A percentile compares a stretch with the other conserved stretches of the same genome.
These are phyloP conservation scores for Ptilorrhoa leucosticta DNA, from an alignment of 2,113 vertebrate genomes.

Conservation along the genomic window DNA sequence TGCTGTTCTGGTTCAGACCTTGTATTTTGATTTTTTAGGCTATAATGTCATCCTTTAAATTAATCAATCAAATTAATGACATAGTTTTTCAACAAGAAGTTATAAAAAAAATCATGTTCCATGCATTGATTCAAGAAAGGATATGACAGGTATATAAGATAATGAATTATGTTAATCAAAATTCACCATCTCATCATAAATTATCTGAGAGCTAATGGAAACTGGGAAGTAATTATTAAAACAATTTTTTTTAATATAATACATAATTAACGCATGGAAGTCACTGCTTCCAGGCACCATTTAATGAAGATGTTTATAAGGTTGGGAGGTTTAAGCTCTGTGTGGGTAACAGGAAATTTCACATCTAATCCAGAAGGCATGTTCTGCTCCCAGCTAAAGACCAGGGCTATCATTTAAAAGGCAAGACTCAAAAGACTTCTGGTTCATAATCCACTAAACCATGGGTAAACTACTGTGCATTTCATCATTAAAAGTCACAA, in stretches of 20 bases:
- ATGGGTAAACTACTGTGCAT: background rate
- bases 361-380: background rate
- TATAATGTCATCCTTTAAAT: background rate
- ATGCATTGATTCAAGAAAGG: background rate
- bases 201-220: slow-evolving; percentile 32
- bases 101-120: background rate
- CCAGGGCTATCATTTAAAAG: background rate
- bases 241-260: slow-evolving; percentile 12
- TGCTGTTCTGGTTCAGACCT: background rate
- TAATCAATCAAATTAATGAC: background rate
- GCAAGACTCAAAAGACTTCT: background rate
- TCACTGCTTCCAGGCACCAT: slow-evolving; percentile 31
- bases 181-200: background rate
- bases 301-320: slow-evolving; percentile 45
- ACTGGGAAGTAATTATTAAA: slow-evolving; percentile 39
- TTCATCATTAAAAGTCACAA: background rate
- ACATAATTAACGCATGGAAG: slow-evolving; percentile 39
- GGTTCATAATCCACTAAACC: background rate
- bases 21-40: background rate
- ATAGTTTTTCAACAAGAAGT: background rate
- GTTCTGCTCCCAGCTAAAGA: background rate
- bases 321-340: background rate
- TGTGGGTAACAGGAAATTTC: background rate
- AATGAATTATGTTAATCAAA: slow-evolving; percentile 14
- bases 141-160: background rate